These are phyloP conservation scores for Rhabdornis inornatus DNA, from an alignment of 2,113 vertebrate species.

Conservation along the genomic window DNA sequence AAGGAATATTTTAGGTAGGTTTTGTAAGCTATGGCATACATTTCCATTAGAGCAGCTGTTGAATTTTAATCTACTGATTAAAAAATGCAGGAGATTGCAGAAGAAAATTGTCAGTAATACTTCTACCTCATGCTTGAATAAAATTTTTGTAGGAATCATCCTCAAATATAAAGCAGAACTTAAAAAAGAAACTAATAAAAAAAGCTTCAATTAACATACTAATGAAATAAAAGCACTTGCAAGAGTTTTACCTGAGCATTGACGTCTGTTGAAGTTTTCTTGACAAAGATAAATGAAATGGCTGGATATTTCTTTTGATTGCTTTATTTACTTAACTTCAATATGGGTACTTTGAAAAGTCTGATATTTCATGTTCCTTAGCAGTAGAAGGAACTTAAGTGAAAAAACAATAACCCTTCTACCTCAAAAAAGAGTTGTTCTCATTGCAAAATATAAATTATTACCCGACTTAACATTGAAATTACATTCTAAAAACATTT, in stretches of 20 bases:
- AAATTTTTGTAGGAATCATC: background rate
- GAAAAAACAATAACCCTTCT: background rate
- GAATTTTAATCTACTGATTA: constrained; percentile 14
- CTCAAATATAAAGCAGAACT: background rate
- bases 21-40: background rate
- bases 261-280: background rate
- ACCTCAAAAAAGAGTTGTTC: background rate
- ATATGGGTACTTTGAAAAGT: background rate
- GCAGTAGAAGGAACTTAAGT: background rate
- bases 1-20: background rate
- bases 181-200: background rate
- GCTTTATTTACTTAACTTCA: background rate
- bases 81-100: background rate
- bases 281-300: background rate
- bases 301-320: background rate
- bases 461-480: background rate
- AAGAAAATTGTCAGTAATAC: background rate
- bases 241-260: background rate
- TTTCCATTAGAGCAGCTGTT: background rate
- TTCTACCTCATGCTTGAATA: background rate
- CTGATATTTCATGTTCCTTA: background rate
- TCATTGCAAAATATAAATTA: background rate
- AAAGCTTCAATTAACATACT: background rate
- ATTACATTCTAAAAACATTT: background rate
- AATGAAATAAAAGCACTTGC: background rate